phyloP scores from a whole-genome alignment of 2,797 vertebrate genomes.

The Alectoris magna region DNA sequence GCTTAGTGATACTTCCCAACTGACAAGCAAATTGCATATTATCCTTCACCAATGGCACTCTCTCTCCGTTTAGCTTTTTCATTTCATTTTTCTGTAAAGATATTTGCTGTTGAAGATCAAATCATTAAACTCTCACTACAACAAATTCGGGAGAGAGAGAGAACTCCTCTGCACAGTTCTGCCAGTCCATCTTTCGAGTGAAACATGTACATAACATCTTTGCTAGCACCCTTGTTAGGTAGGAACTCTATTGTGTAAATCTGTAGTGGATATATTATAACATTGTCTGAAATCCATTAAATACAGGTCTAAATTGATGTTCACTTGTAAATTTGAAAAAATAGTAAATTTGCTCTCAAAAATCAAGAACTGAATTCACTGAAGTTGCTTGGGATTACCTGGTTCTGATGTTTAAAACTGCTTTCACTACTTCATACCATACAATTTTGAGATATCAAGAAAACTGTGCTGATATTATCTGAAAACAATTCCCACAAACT shows the following conservation, averaged over 20 bases:
- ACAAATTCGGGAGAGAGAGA: rapidly evolving
- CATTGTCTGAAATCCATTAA: background rate
- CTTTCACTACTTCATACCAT: background rate
- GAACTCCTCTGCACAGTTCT: background rate
- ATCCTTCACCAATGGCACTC: background rate
- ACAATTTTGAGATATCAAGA: background rate
- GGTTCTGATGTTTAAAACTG: background rate
- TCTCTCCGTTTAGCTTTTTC: background rate
- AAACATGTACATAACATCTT: background rate
- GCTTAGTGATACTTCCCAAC: background rate
- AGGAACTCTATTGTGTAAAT: background rate
- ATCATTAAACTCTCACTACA: background rate
- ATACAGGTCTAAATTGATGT: background rate
- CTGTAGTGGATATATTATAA: background rate
- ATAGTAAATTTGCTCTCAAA: background rate
- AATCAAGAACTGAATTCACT: background rate
- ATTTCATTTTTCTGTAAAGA: background rate
- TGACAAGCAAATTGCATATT: background rate
- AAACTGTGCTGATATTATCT: background rate
- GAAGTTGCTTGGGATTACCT: background rate
- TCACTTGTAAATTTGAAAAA: background rate
- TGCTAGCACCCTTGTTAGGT: background rate
- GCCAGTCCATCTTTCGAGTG: background rate
- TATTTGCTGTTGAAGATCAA: background rate
- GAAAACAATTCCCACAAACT: background rate